phyloP scores from a whole-genome alignment of 2,888 invertebrate genomes.

The Catocala sponsa region DNA sequence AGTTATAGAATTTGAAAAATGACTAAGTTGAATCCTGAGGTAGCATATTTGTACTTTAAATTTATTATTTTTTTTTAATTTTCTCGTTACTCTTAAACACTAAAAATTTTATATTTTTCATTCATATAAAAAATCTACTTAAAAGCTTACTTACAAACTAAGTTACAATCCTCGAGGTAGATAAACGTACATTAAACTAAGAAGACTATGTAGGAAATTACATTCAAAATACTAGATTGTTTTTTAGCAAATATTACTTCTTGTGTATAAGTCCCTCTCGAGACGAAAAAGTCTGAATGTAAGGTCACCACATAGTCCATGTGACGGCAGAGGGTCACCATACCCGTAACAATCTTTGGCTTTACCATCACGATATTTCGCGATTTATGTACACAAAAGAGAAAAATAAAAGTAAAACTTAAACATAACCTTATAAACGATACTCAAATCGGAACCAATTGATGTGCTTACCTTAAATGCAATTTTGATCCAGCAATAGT shows the following conservation, averaged over 20 bases:
- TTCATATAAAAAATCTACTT: constrained; percentile 87
- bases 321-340: constrained; percentile 88
- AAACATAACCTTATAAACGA: constrained; percentile 63
- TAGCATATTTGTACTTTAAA: constrained; percentile 87
- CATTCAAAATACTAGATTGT: constrained; percentile 55
- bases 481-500: constrained; percentile 66
- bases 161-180: constrained; percentile 86
- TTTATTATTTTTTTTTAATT: constrained; percentile 73
- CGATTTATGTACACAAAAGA: constrained; percentile 78
- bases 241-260: constrained; percentile 31
- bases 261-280: constrained; percentile 24
- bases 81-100: constrained; percentile 72
- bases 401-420: constrained; percentile 66
- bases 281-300: constrained; percentile 56
- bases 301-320: constrained; percentile 68
- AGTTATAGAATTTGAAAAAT: constrained; percentile 62
- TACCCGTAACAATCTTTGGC: constrained; percentile 89
- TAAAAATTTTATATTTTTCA: constrained; percentile 77
- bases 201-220: constrained; percentile 67
- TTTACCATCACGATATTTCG: constrained; percentile 88
- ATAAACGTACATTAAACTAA: constrained; percentile 80
- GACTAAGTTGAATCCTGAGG: constrained; percentile 86
- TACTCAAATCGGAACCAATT: constrained; percentile 69
- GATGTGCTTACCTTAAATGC: constrained; percentile 63
- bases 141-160: constrained; percentile 81